Evolutionary conservation across 2,113 vertebrate species (phyloP).

Genomic region (Mesitornis unicolor): DNA sequence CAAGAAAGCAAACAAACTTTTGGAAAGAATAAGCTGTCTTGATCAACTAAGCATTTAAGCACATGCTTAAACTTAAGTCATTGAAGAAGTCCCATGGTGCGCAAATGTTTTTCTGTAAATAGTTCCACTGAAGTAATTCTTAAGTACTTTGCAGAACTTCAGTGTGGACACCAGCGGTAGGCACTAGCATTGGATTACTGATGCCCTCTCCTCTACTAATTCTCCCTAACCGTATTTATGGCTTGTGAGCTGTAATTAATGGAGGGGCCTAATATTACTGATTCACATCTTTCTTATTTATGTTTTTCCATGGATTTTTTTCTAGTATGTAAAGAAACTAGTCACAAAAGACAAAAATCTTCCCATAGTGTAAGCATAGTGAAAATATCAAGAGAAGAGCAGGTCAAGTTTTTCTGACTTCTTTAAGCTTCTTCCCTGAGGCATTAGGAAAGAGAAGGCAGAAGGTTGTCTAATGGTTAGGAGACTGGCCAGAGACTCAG

Average conservation of each 20-base stretch:
- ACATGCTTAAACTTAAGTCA: not conserved
- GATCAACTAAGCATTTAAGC: slow-evolving; percentile 27
- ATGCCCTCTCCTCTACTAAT: not conserved
- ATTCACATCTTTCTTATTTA: not conserved
- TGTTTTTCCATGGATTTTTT: not conserved
- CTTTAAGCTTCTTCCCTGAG: not conserved
- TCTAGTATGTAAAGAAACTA: not conserved
- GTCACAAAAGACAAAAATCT: not conserved
- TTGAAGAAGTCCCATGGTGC: not conserved
- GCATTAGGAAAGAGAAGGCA: not conserved
- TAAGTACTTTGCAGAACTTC: not conserved
- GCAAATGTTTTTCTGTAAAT: not conserved
- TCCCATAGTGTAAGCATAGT: not conserved
- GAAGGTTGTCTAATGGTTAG: not conserved
- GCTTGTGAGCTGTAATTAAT: not conserved
- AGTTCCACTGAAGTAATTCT: not conserved
- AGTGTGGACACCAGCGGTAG: not conserved
- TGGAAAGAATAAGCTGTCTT: not conserved
- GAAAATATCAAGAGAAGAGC: not conserved
- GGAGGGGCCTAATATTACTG: not conserved
- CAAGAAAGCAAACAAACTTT: not conserved
- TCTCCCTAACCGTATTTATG: not conserved
- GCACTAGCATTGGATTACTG: not conserved
- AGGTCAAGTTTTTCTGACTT: not conserved
- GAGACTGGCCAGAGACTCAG: not conserved